phyloP scores from a whole-genome alignment of 2,888 invertebrate species.

The Drosophila paracracens region DNA sequence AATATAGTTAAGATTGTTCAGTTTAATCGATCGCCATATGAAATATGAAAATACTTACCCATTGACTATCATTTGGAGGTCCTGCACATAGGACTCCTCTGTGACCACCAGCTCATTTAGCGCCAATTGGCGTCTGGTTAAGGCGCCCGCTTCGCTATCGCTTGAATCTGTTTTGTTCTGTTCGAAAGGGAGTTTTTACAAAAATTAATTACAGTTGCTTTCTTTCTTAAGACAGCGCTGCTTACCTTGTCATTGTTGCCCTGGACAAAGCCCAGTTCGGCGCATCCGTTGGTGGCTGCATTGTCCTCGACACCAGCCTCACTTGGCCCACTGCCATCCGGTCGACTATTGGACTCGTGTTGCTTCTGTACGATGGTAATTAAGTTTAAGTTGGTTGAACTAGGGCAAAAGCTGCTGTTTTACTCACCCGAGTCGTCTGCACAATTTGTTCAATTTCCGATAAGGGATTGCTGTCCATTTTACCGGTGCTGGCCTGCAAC shows the following conservation, averaged over 20 bases:
- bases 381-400: background rate
- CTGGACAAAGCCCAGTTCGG: conserved; percentile 65
- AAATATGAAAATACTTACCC: conserved; percentile 68
- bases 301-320: conserved; percentile 55
- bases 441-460: conserved; percentile 98
- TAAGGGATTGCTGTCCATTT: conserved; percentile 93
- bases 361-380: conserved; percentile 78
- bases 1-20: background rate
- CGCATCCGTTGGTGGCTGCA: conserved; percentile 79
- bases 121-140: conserved; percentile 91
- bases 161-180: conserved; percentile 83
- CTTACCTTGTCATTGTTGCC: conserved; percentile 84
- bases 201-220: background rate
- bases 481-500: conserved; percentile 88
- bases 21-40: background rate
- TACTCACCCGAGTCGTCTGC: conserved; percentile 95
- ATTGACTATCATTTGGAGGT: conserved; percentile 92
- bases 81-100: conserved; percentile 97
- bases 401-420: background rate
- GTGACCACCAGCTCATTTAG: conserved; percentile 96
- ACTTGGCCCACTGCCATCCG: conserved; percentile 49
- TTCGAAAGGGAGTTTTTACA: background rate
- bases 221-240: background rate
- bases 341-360: conserved; percentile 84
- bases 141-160: conserved; percentile 82